Percentiles rank a stretch among this genome's conserved stretches.
Evolutionary conservation across 1,140 invertebrate genomes (phyloP).

Genomic region (Archegozetes longisetosus): DNA sequence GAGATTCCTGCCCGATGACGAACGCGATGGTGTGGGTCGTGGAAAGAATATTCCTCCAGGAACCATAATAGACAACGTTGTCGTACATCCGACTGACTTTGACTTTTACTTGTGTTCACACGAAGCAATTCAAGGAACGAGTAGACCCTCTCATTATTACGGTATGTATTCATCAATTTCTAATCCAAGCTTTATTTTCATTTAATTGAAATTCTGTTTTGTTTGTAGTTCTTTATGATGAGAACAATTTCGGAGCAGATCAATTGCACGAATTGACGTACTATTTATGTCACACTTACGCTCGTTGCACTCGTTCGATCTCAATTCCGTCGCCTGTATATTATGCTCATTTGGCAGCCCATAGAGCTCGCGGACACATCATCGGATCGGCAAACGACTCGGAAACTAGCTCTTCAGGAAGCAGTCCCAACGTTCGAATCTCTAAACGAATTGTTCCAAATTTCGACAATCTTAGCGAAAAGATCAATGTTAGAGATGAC

Average conservation of each 20-base stretch:
- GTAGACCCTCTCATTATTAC: slow-evolving; percentile 15
- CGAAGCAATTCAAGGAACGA: slow-evolving; percentile 17
- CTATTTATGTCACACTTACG: slow-evolving; percentile 72
- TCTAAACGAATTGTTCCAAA: background rate
- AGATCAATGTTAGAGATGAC: background rate
- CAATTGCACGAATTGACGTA: slow-evolving; percentile 67
- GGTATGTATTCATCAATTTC: background rate
- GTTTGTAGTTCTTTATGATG: slow-evolving; percentile 51
- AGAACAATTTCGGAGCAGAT: slow-evolving; percentile 50
- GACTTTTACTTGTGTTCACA: slow-evolving; percentile 70
- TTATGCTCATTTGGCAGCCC: slow-evolving; percentile 81
- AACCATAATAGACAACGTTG: slow-evolving; percentile 59
- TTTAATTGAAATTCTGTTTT: background rate
- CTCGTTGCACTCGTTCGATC: slow-evolving; percentile 65
- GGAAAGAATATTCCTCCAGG: slow-evolving; percentile 58
- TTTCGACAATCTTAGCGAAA: background rate
- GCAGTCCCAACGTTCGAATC: background rate
- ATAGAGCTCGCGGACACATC: slow-evolving; percentile 37
- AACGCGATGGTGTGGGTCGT: slow-evolving; percentile 22
- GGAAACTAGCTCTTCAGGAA: background rate
- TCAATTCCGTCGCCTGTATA: slow-evolving; percentile 86
- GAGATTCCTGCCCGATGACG: slow-evolving; percentile 19
- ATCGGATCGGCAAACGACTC: background rate
- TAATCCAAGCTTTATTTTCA: background rate
- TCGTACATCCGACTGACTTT: slow-evolving; percentile 58